Percentiles rank a stretch among this genome's conserved stretches.
Conservation (phyloP, 1,140 invertebrate species). For the Glossosoma conforme region DNA sequence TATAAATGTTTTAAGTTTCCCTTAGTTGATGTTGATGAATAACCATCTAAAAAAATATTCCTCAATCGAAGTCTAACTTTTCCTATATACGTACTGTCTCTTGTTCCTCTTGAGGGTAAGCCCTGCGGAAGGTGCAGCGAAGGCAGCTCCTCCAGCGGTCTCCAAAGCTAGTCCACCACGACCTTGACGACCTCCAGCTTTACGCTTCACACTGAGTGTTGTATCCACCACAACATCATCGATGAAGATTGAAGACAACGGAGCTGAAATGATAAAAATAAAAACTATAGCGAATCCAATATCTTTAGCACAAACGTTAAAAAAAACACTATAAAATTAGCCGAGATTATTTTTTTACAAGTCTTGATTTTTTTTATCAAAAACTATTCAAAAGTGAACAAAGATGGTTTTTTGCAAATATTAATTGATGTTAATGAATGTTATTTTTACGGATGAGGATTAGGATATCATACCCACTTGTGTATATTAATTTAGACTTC, state of each 20-base stretch:
- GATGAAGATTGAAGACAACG: slow-evolving; percentile 25
- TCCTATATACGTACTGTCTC: slow-evolving; percentile 15
- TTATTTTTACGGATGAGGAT: too few species aligned
- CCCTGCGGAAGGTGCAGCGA: slow-evolving; percentile 5
- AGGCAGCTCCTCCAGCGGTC: not conserved
- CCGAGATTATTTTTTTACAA: too few species aligned
- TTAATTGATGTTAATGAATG: too few species aligned
- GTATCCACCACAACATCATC: slow-evolving; percentile 43
- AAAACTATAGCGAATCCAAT: not conserved
- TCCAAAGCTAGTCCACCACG: slow-evolving; percentile 1
- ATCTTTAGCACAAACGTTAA: too few species aligned
- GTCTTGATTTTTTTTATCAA: too few species aligned
- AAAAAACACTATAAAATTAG: too few species aligned
- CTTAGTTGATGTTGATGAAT: not conserved
- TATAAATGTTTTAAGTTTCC: not conserved
- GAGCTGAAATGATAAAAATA: slow-evolving; percentile 16
- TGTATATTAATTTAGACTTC: too few species aligned
- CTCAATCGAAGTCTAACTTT: not conserved
- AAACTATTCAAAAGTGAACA: too few species aligned
- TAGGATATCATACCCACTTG: too few species aligned
- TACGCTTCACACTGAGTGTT: slow-evolving; percentile 37
- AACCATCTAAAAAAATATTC: not conserved
- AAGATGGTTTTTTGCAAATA: too few species aligned
- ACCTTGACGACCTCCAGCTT: slow-evolving; percentile 34
- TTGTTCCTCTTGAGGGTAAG: slow-evolving; percentile 16